Evolutionary conservation across 2,113 vertebrate species (phyloP).

Genomic region (Mormoops blainvillei): DNA sequence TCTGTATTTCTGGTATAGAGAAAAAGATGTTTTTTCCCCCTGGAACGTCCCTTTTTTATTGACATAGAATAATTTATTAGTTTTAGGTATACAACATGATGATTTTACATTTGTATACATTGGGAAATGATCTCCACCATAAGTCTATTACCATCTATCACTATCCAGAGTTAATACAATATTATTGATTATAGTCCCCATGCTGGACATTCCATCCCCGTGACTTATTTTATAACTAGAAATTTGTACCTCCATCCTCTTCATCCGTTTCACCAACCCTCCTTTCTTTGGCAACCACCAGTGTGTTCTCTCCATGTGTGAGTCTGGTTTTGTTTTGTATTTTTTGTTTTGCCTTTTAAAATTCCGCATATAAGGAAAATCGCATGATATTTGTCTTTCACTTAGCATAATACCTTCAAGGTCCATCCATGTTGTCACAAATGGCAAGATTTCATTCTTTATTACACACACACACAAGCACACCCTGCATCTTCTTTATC

Average conservation of each 20-base stretch:
- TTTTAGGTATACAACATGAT: not conserved
- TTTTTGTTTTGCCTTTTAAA: not conserved
- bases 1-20: not conserved
- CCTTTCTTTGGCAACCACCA: not conserved
- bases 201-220: not conserved
- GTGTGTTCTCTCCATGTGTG: not conserved
- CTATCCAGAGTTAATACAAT: not conserved
- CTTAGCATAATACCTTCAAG: not conserved
- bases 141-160: not conserved
- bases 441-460: not conserved
- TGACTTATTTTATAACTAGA: not conserved
- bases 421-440: not conserved
- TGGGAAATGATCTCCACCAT: not conserved
- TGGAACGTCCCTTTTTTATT: not conserved
- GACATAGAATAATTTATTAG: not conserved
- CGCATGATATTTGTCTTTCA: not conserved
- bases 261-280: not conserved
- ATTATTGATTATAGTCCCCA: not conserved
- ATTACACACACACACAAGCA: not conserved
- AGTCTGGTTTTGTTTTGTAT: not conserved
- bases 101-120: not conserved
- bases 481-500: not conserved
- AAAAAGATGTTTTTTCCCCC: not conserved
- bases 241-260: not conserved
- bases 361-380: not conserved